Percentiles rank a stretch among this genome's conserved stretches.
phyloP scores from a whole-genome alignment of 2,113 vertebrate genomes.

The Archilochus colubris region DNA sequence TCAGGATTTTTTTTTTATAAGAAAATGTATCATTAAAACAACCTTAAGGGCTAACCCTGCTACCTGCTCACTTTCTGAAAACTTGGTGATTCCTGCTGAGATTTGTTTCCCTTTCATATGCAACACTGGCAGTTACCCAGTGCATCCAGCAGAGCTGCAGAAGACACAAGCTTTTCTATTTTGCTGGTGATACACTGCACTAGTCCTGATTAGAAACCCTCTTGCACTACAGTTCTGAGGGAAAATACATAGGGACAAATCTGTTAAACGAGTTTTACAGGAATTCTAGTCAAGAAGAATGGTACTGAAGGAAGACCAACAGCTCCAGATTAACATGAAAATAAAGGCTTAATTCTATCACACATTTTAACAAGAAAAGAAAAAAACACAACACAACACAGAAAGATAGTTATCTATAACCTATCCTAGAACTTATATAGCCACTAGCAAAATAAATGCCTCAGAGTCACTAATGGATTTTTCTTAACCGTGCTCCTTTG shows the following conservation, averaged over 20 bases:
- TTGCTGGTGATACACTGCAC: neutral
- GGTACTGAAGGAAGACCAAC: neutral
- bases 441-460: neutral
- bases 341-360: neutral
- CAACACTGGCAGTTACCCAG: neutral
- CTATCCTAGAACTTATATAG: neutral
- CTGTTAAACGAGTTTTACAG: neutral
- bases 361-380: neutral
- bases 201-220: neutral
- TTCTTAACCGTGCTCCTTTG: constrained; percentile 31
- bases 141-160: neutral
- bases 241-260: neutral
- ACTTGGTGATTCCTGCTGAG: neutral
- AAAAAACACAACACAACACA: neutral
- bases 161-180: neutral
- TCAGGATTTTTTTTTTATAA: constrained; percentile 20
- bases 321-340: neutral
- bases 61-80: neutral
- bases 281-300: neutral
- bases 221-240: neutral
- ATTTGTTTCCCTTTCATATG: neutral
- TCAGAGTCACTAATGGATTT: constrained; percentile 32
- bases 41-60: neutral
- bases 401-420: neutral
- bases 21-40: constrained; percentile 58